Evolutionary conservation across 2,113 vertebrate genomes (phyloP).

Genomic region (Alexandromys fortis): DNA sequence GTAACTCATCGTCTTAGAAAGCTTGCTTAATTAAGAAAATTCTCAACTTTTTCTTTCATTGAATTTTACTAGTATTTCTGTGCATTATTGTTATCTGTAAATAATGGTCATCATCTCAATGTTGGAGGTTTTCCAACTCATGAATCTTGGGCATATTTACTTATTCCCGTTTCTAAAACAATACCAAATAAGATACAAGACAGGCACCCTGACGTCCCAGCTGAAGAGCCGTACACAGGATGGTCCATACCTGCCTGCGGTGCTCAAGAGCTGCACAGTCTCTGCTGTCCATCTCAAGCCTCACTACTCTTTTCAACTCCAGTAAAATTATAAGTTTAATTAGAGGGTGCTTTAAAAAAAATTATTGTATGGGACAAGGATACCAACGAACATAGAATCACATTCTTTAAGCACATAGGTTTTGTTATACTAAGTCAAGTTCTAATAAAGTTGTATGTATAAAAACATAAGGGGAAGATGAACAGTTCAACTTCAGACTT

Average conservation of each 20-base stretch:
- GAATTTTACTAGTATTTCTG: neutral
- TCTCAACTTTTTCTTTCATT: conserved; percentile 3
- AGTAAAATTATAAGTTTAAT: neutral
- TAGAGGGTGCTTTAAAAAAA: neutral
- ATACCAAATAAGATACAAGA: neutral
- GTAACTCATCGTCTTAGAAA: neutral
- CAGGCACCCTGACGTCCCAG: neutral
- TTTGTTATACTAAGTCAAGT: conserved; percentile 6
- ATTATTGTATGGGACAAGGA: neutral
- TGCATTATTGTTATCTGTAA: neutral
- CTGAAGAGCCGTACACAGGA: neutral
- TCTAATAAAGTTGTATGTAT: neutral
- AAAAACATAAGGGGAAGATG: neutral
- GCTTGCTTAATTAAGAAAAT: neutral
- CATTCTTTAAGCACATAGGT: neutral
- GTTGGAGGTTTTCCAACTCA: neutral
- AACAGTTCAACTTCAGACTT: neutral
- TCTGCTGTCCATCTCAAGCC: neutral
- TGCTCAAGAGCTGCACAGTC: neutral
- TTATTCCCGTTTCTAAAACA: neutral
- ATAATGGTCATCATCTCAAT: neutral
- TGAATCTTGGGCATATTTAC: neutral
- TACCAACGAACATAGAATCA: neutral
- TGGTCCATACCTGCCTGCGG: neutral
- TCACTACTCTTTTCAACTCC: neutral